Conservation (phyloP, 2,113 vertebrate species). For the Phyllostomus hastatus region DNA sequence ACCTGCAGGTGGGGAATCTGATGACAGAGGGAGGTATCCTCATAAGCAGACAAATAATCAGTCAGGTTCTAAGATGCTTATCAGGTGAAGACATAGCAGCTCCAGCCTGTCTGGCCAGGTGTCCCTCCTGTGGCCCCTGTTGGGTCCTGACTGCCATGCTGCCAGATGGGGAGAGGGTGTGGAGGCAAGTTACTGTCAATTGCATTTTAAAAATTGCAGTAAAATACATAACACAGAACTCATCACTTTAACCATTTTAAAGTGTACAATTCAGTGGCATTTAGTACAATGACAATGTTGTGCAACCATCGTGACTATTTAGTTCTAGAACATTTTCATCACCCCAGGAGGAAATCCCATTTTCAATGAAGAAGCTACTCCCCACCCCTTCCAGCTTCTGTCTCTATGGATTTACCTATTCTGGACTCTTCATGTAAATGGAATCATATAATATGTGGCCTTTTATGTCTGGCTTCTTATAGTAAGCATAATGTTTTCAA, state of each 20-base stretch:
- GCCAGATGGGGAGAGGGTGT: background rate
- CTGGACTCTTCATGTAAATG: background rate
- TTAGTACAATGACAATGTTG: background rate
- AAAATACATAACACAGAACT: background rate
- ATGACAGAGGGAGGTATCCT: background rate
- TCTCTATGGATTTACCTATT: background rate
- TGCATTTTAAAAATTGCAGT: background rate
- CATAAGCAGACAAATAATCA: background rate
- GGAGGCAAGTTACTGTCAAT: background rate
- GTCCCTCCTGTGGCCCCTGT: background rate
- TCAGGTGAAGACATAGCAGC: too few species aligned
- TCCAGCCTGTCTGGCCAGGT: background rate
- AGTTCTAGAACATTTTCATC: background rate
- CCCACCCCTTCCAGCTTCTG: background rate
- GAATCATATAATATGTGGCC: background rate
- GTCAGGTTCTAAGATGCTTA: background rate
- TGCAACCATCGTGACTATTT: background rate
- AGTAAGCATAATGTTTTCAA: background rate
- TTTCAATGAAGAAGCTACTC: background rate
- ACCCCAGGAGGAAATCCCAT: background rate
- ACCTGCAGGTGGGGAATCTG: background rate
- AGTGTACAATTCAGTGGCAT: background rate
- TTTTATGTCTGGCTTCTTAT: conserved; percentile 1
- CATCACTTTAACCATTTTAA: background rate
- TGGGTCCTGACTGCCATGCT: too few species aligned